Conservation (phyloP, 2,113 vertebrate genomes). For the Chascanopsetta lugubris region DNA sequence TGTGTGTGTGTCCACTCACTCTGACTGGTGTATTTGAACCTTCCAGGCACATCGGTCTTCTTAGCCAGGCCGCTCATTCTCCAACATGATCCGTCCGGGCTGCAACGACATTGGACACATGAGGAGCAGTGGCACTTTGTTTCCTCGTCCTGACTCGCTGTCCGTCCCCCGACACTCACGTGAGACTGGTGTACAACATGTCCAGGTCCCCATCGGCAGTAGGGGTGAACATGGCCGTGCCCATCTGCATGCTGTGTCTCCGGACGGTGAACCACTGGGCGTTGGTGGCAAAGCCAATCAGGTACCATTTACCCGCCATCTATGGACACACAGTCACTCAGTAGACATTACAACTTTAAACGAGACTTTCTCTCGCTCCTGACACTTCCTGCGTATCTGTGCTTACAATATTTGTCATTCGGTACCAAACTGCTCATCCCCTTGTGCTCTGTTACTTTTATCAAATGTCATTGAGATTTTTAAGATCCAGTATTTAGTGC, state of each 20-base stretch:
- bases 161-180: conserved; percentile 46
- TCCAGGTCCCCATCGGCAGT: conserved; percentile 81
- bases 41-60: conserved; percentile 74
- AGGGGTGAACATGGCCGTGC: conserved; percentile 73
- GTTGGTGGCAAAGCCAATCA: conserved; percentile 85
- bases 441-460: no score
- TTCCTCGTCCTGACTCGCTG: not conserved
- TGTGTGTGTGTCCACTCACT: conserved; percentile 63
- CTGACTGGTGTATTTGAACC: conserved; percentile 76
- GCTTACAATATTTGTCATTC: no score
- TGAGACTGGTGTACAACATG: conserved; percentile 67
- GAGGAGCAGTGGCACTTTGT: not conserved
- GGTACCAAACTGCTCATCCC: no score
- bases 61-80: conserved; percentile 78
- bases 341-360: no score
- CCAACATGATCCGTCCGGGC: conserved; percentile 78
- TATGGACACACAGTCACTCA: conserved; percentile 53
- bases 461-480: no score
- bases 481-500: no score
- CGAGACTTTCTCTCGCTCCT: no score
- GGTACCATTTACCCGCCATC: conserved; percentile 87
- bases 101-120: conserved; percentile 50
- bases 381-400: no score
- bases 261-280: conserved; percentile 81
- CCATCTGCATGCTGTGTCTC: conserved; percentile 83